Evolutionary conservation across 1,140 invertebrate species (phyloP), one percentile per base, ranked within the genome.

Genomic region (Drosophila sechellia): DNA sequence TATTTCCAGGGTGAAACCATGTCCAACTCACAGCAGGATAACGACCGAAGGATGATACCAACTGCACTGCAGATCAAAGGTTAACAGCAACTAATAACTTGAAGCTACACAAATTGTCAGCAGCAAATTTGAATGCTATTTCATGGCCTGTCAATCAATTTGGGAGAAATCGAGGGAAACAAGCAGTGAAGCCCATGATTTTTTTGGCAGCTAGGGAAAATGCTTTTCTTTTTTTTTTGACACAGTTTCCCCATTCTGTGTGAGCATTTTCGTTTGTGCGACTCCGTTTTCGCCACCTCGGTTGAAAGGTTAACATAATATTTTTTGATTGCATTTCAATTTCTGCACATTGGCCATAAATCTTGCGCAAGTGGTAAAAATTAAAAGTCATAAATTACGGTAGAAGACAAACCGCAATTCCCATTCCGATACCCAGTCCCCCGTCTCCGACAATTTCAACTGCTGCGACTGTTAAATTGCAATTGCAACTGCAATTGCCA

Each of bases 271-370:
- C 22, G 25, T 45, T 61, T 77, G 40, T 40, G 42, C 31, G 12
- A 13, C 45, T 1, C 13, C 27, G 63, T 27, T 15, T 22, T 10
- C 3, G 15, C 22, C 27, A 59, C 66, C 27, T 31, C 4, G 46
- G 79, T 84, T 85, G 81, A 85, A 65, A 86, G 81, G 81, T 85
- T 86, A 85, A 70, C 81, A 87, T 87, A 83, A 83, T 86, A 89
- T 86, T 86, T 81, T 89, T 74, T 77, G 84, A 89, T 86, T 87
- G 81, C 83, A 87, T 83, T 87, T 86, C 81, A 86, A 86, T 86
- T 86, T 55, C 43, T 84, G 77, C 83, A 70, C 61, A 68, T 68
- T 79, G 70, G 70, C 75, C 73, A 81, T 87, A 86, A 86, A 86
- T 86, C 77, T 79, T 83, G 60, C 72, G 57, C 74, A 87, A 86